These are phyloP conservation scores for Margarornis squamiger DNA, from an alignment of 2,797 vertebrate genomes.

Conservation along the genomic window DNA sequence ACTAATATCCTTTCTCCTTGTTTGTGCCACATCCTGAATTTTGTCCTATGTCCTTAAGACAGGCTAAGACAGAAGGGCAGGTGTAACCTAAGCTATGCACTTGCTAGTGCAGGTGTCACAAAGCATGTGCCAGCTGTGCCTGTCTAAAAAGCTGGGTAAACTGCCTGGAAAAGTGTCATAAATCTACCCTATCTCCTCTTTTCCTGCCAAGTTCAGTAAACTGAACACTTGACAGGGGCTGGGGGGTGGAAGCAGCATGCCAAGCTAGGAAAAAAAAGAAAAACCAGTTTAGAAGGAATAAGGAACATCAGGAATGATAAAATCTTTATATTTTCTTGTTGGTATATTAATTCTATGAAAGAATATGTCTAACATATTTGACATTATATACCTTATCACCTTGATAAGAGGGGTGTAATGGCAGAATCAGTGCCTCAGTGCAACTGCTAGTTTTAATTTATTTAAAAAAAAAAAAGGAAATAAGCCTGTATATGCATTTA, in stretches of 20 bases:
- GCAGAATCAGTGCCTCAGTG: background rate
- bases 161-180: background rate
- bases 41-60: background rate
- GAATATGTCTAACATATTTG: background rate
- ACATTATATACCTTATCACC: background rate
- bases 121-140: background rate
- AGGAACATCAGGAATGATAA: background rate
- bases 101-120: background rate
- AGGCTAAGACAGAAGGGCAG: background rate
- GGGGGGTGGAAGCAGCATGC: background rate
- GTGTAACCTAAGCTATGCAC: background rate
- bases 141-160: background rate
- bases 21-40: background rate
- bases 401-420: background rate
- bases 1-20: background rate
- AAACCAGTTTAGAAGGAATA: background rate
- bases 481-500: background rate
- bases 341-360: background rate
- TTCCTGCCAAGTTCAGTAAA: background rate
- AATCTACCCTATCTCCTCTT: background rate
- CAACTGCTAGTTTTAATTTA: background rate
- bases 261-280: background rate
- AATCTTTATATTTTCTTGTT: background rate
- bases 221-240: background rate
- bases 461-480: background rate